Evolutionary conservation across 2,888 invertebrate species (phyloP).

Genomic region (Rhagium mordax): DNA sequence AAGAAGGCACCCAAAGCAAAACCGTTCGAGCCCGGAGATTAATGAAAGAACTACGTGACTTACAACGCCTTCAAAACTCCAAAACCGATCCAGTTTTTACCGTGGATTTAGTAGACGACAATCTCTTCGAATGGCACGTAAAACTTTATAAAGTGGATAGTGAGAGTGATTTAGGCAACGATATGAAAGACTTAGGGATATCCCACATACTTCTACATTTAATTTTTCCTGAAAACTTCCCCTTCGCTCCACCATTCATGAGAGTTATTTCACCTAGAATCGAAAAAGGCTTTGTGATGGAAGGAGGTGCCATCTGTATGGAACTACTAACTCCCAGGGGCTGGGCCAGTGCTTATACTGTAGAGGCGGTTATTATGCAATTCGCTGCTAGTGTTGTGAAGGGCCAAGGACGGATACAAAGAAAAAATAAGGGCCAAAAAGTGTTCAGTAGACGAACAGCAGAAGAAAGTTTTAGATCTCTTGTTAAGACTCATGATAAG

Average conservation of each 20-base stretch:
- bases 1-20: constrained; percentile 71
- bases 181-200: constrained; percentile 85
- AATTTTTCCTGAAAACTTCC: constrained; percentile 90
- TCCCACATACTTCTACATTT: constrained; percentile 84
- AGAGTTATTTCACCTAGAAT: constrained; percentile 76
- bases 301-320: constrained; percentile 93
- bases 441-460: constrained; percentile 86
- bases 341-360: constrained; percentile 91
- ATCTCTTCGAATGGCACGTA: constrained; percentile 91
- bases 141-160: constrained; percentile 86
- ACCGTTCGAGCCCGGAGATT: constrained; percentile 83
- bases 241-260: constrained; percentile 90
- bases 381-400: constrained; percentile 91
- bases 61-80: constrained; percentile 81
- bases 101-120: constrained; percentile 89
- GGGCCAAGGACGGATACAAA: constrained; percentile 87
- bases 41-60: constrained; percentile 89
- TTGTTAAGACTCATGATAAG: constrained; percentile 92
- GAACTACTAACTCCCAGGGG: constrained; percentile 88
- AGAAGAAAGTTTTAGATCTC: constrained; percentile 89
- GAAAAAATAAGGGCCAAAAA: constrained; percentile 83
- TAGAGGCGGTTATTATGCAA: constrained; percentile 91
- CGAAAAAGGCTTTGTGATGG: constrained; percentile 89
- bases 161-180: constrained; percentile 86
- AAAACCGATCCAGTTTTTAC: constrained; percentile 84